Evolutionary conservation across 2,888 invertebrate genomes (phyloP), one percentile per base, ranked within the genome.

Genomic region (Tachina lurida): DNA sequence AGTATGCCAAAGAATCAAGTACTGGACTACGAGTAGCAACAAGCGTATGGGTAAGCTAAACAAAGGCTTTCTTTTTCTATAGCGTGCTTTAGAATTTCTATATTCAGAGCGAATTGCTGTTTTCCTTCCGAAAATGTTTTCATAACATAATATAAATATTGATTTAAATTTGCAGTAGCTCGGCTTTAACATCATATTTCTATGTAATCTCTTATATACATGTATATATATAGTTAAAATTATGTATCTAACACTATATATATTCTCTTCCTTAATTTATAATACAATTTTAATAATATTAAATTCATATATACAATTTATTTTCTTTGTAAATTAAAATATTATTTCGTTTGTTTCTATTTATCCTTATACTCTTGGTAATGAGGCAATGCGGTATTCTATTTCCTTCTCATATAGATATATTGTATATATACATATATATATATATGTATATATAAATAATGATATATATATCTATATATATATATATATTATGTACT

Each of bases 21-120:
- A 63, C 52, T 63, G 52, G 22, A 75, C 10, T 65, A 47, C 75
- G 47, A 76, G 79, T 17, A 86, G 65, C 22, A 82, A 43, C 17
- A 86, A 75, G 3, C 82, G 70, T 17, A 75, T 71, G 13, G 58
- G 47, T 41, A 82, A 63, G 1, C 62, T 54, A 49, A 81, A 75
- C n/a, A 71, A 60, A 49, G 39, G 49, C 43, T 86, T 86, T 79
- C 75, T 74, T 70, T 79, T 86, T 60, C 75, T 70, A 41, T 71
- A 45, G 10, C 71, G 75, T 71, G 15, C 45, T 45, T 62, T 81
- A 15, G 45, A 19, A 31, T 10, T 65, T 8, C 17, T 10, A 60
- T 49, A 58, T 52, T 83, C 65, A 3, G 58, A 49, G n/a, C 49
- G 56, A 43, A 2, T 47, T n/a, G 17, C 31, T 47, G 3, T 58